A percentile compares a stretch with the other conserved stretches of the same genome.
Conservation (phyloP, 2,888 invertebrate genomes). For the Acleris sparsana region DNA sequence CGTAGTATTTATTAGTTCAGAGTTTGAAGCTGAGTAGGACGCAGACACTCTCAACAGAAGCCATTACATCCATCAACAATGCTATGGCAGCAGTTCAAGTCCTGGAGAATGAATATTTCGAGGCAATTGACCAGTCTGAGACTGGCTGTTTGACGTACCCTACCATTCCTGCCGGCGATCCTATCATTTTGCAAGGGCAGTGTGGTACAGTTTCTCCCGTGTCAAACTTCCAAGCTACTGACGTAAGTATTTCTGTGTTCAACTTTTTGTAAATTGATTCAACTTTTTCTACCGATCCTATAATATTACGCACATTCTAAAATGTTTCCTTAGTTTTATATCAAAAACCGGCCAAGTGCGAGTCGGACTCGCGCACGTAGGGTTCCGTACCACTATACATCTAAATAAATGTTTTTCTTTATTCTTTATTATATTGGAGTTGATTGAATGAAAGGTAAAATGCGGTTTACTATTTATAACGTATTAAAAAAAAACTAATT, state of each 20-base stretch:
- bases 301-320: no score
- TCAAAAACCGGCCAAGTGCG: no score
- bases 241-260: constrained; percentile 41
- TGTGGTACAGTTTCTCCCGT: constrained; percentile 51
- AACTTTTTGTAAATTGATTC: no score
- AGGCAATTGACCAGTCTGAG: constrained; percentile 52
- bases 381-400: no score
- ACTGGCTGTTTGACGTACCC: constrained; percentile 63
- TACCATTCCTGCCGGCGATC: constrained; percentile 43
- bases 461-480: no score
- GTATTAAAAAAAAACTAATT: no score
- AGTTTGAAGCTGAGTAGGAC: constrained; percentile 69
- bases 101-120: constrained; percentile 54
- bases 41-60: constrained; percentile 43
- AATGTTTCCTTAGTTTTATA: no score
- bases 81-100: constrained; percentile 51
- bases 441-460: no score
- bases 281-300: no score
- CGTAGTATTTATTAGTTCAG: constrained; percentile 43
- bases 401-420: no score
- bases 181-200: constrained; percentile 58
- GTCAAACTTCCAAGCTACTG: constrained; percentile 43
- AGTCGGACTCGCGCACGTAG: no score
- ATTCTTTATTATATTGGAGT: no score
- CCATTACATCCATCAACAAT: constrained; percentile 48